Conservation (phyloP, 2,888 invertebrate genomes). For the Folsomia candida region DNA sequence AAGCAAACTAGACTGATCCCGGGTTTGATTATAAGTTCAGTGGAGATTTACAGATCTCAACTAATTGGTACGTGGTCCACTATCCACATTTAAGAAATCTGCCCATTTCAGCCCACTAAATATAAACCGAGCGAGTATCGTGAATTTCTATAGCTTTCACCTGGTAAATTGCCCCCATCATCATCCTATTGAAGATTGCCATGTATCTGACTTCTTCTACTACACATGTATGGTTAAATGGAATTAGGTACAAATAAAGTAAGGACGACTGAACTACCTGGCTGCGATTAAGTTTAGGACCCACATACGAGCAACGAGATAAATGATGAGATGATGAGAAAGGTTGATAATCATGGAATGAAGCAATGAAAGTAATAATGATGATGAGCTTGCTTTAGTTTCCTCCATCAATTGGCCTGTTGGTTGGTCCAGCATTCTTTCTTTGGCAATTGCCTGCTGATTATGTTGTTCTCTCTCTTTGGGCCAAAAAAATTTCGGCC, state of each 20-base stretch:
- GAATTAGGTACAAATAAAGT: neutral
- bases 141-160: neutral
- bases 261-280: neutral
- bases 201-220: neutral
- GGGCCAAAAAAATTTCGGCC: slow-evolving; percentile 5
- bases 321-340: slow-evolving; percentile 4
- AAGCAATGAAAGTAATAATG: slow-evolving; percentile 6
- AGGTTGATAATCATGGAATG: slow-evolving; percentile 7
- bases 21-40: neutral
- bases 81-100: too few species aligned
- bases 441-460: neutral
- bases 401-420: neutral
- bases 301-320: neutral
- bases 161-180: neutral
- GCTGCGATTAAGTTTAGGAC: neutral
- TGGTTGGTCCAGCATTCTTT: neutral
- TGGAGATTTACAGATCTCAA: too few species aligned
- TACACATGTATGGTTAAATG: neutral
- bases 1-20: too few species aligned
- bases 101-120: too few species aligned
- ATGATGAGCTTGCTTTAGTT: slow-evolving; percentile 16
- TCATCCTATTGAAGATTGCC: neutral
- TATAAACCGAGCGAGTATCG: too few species aligned
- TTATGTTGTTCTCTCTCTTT: slow-evolving; percentile 8
- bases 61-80: too few species aligned